Base-by-base conservation (phyloP, 1,140 invertebrate genomes). In the Monomorium pharaonis region DNA sequence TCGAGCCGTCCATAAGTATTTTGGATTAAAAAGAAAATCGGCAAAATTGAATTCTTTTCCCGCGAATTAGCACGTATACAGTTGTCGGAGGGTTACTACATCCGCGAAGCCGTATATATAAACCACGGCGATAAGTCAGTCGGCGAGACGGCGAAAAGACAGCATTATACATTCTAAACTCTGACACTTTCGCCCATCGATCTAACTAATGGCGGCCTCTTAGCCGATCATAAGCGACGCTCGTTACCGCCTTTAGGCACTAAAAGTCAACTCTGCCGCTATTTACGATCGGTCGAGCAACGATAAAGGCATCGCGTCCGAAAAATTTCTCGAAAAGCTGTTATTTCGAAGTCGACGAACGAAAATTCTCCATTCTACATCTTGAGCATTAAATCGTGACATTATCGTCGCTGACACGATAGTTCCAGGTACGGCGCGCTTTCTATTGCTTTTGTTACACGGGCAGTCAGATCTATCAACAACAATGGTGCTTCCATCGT, bases 171-270 rank as follows among this genome's bases (percentile, higher is more conserved):
- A 42, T 84, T 84, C 72, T 54, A 84, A 77, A 84, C 51, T 42
- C 87, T 54, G 33, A 84, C 86, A 86, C 88, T 89, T 89, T 89
- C 75, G 81, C 75, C 81, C 86, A 89, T 89, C 88, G 83, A 88
- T 89, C 88, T 86, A 88, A 27, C 88, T 85, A 85, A 89, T 85
- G 47, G 75, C 86, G 27, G 44, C 44, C 87, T 42, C 67, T 74
- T 67, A 81, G 75, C 27, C 70, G 83, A 86, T 88, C 86, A 69
- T 78, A 33, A 67, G 75, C n/a, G n/a, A 14, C 72, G 62, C 80
- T 76, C 47, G 86, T 89, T 88, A 80, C 83, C 83, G 75, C 81
- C 74, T 84, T 54, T 74, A 49, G 76, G 74, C 67, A 70, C 51
- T 76, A 75, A 74, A 60, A 75, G 75, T 76, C 65, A 80, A 72